Evolutionary conservation across 2,888 invertebrate species (phyloP).

Genomic region (Dasypolia templi): DNA sequence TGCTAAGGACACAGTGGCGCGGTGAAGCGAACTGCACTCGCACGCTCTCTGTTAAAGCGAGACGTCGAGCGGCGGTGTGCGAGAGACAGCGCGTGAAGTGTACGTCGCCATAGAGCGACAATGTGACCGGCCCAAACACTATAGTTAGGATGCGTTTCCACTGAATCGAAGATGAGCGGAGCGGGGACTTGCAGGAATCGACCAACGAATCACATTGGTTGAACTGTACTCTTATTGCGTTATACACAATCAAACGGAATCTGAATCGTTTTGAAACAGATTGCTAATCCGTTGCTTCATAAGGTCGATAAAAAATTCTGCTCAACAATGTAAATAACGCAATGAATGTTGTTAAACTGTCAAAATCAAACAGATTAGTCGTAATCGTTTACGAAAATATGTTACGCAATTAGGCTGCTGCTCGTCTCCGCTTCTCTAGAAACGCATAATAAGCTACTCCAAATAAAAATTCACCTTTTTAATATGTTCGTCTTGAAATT

Average conservation of each 20-base stretch:
- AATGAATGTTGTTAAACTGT: too few relatives aligned
- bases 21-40: neutral
- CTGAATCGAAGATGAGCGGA: neutral
- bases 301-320: too few relatives aligned
- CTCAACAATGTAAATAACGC: too few relatives aligned
- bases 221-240: too few relatives aligned
- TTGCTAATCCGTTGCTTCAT: too few relatives aligned
- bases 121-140: neutral
- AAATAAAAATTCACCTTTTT: constrained; percentile 68
- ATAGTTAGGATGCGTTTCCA: neutral
- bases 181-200: too few relatives aligned
- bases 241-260: too few relatives aligned
- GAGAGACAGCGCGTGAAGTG: neutral
- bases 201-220: too few relatives aligned
- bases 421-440: neutral
- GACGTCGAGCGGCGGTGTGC: neutral
- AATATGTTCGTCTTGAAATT: constrained; percentile 72
- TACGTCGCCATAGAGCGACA: neutral
- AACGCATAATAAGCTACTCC: neutral
- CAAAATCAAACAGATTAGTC: too few relatives aligned
- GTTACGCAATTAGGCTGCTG: too few relatives aligned
- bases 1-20: neutral
- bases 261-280: too few relatives aligned
- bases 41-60: neutral
- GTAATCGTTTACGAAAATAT: too few relatives aligned